phyloP scores from a whole-genome alignment of 2,797 vertebrate species.

The Crenichthys baileyi region DNA sequence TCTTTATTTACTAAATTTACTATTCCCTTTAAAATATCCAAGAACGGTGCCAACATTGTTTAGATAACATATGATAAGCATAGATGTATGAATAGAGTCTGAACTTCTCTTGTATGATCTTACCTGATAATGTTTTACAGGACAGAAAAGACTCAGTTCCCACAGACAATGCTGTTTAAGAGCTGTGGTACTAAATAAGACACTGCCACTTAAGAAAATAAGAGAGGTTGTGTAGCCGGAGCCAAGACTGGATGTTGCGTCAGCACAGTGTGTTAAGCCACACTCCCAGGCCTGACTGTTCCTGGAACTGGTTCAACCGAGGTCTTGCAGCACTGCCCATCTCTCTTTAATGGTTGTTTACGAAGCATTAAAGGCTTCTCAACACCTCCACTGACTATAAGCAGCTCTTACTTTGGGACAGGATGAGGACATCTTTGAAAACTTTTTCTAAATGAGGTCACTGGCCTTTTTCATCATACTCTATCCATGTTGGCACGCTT shows the following conservation, averaged over 20 bases:
- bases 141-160: slow-evolving; percentile 8
- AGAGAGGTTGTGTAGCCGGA: slow-evolving; percentile 61
- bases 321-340: slow-evolving; percentile 41
- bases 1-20: neutral
- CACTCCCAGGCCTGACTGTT: slow-evolving; percentile 79
- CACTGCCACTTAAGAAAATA: slow-evolving; percentile 74
- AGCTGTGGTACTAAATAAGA: slow-evolving; percentile 64
- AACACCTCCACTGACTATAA: slow-evolving; percentile 39
- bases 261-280: slow-evolving; percentile 83
- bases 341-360: slow-evolving; percentile 53
- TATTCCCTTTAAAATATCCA: neutral
- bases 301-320: slow-evolving; percentile 61
- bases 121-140: slow-evolving; percentile 41
- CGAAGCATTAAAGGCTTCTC: slow-evolving; percentile 33
- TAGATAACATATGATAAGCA: neutral
- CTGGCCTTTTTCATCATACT: slow-evolving; percentile 26
- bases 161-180: slow-evolving; percentile 54
- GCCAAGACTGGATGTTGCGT: slow-evolving; percentile 83
- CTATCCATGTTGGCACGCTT: slow-evolving; percentile 32
- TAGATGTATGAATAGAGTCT: slow-evolving; percentile 1
- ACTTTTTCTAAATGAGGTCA: slow-evolving; percentile 41
- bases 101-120: slow-evolving; percentile 17
- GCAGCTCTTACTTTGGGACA: neutral
- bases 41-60: neutral
- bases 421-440: slow-evolving; percentile 23